Evolutionary conservation across 2,113 vertebrate genomes (phyloP).

Genomic region (Meriones unguiculatus): DNA sequence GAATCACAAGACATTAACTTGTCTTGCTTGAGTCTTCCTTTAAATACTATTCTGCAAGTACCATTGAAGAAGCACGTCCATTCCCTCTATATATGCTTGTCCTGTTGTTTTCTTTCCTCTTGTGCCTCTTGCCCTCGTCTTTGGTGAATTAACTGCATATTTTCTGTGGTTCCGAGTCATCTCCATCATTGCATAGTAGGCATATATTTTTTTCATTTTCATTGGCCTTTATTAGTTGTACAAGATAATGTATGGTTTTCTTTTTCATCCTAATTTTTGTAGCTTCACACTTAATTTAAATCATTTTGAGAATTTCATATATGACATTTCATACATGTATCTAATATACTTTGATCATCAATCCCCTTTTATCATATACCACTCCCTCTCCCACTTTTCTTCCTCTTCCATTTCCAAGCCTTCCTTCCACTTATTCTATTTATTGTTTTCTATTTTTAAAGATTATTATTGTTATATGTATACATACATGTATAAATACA

Average conservation of each 20-base stretch:
- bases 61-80: background rate
- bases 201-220: background rate
- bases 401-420: too few relatives aligned
- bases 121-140: background rate
- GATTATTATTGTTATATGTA: too few relatives aligned
- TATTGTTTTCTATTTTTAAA: too few relatives aligned
- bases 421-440: too few relatives aligned
- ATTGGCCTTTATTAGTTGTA: background rate
- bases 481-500: too few relatives aligned
- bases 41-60: background rate
- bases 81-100: background rate
- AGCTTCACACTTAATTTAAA: too few relatives aligned
- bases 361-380: too few relatives aligned
- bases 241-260: background rate
- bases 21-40: background rate
- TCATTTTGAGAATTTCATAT: too few relatives aligned
- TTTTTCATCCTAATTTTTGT: too few relatives aligned
- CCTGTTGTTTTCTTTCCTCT: background rate
- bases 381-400: too few relatives aligned
- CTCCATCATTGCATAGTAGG: background rate
- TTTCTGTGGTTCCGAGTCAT: background rate
- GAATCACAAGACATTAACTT: background rate
- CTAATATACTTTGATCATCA: too few relatives aligned
- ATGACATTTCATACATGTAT: too few relatives aligned
- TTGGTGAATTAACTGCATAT: background rate